Percentiles rank a stretch among this genome's conserved stretches.
Conservation (phyloP, 2,888 invertebrate species). For the Pheosia gnoma region DNA sequence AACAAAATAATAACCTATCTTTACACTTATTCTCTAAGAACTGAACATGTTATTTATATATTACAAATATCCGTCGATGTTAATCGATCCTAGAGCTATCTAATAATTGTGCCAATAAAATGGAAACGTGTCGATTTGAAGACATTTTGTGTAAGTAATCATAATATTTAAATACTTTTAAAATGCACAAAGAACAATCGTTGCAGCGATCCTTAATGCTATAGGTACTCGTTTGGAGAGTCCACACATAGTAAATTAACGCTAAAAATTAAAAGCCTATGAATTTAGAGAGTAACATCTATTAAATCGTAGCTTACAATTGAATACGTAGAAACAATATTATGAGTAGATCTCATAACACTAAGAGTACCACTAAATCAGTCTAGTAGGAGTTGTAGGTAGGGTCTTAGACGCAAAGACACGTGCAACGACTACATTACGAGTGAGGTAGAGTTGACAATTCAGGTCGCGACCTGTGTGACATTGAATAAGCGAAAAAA, state of each 20-base stretch:
- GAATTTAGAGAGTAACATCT: constrained; percentile 49
- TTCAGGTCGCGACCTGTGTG: constrained; percentile 28
- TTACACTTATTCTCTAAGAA: constrained; percentile 40
- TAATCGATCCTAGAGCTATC: constrained; percentile 63
- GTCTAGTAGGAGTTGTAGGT: constrained; percentile 79
- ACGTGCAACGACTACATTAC: constrained; percentile 65
- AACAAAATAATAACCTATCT: constrained; percentile 37
- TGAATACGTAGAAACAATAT: constrained; percentile 54
- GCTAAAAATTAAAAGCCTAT: constrained; percentile 50
- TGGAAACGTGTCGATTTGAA: constrained; percentile 68
- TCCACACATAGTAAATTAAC: constrained; percentile 34
- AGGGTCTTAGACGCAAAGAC: constrained; percentile 53
- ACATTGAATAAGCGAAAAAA: constrained; percentile 3
- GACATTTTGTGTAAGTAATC: constrained; percentile 52
- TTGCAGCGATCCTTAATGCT: constrained; percentile 68
- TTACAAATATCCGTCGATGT: constrained; percentile 54
- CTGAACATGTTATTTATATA: constrained; percentile 32
- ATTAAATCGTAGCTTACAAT: constrained; percentile 59
- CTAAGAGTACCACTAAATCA: constrained; percentile 78
- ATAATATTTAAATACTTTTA: constrained; percentile 48
- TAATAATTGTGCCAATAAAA: constrained; percentile 76
- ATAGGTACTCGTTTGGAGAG: constrained; percentile 47
- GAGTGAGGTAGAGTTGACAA: constrained; percentile 64
- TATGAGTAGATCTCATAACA: constrained; percentile 57
- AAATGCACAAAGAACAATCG: constrained; percentile 73